Evolutionary conservation across 2,888 invertebrate species (phyloP).

Genomic region (Acrobasis repandana): DNA sequence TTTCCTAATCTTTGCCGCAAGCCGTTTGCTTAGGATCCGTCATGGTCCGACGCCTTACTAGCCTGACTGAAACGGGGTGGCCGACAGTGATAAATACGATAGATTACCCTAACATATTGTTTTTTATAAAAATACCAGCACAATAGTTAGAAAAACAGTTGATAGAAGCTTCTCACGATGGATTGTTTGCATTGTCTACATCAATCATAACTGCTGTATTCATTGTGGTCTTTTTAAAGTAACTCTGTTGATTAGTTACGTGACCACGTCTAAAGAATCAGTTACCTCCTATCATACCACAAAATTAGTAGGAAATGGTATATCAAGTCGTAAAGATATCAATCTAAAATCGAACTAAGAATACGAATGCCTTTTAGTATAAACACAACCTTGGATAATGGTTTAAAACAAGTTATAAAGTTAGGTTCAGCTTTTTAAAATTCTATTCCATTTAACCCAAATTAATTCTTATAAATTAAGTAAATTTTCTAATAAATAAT

Average conservation of each 20-base stretch:
- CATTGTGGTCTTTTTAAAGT: background rate
- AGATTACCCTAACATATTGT: conserved; percentile 50
- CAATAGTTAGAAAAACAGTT: conserved; percentile 34
- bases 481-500: too few relatives aligned
- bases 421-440: too few relatives aligned
- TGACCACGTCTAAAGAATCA: background rate
- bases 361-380: too few relatives aligned
- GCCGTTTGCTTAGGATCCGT: conserved; percentile 71
- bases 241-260: background rate
- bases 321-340: background rate
- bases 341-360: background rate
- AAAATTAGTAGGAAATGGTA: background rate
- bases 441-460: too few relatives aligned
- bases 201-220: conserved; percentile 7
- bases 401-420: too few relatives aligned
- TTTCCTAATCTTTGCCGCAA: conserved; percentile 66
- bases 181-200: conserved; percentile 13
- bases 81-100: conserved; percentile 61
- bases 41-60: conserved; percentile 66
- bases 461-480: too few relatives aligned
- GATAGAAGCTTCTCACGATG: conserved; percentile 24
- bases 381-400: too few relatives aligned
- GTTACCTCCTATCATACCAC: background rate
- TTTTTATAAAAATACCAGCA: conserved; percentile 28
- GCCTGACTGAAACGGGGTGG: conserved; percentile 59